These are phyloP conservation scores for Orthosia cruda DNA, from an alignment of 2,888 invertebrate genomes.

Conservation along the genomic window DNA sequence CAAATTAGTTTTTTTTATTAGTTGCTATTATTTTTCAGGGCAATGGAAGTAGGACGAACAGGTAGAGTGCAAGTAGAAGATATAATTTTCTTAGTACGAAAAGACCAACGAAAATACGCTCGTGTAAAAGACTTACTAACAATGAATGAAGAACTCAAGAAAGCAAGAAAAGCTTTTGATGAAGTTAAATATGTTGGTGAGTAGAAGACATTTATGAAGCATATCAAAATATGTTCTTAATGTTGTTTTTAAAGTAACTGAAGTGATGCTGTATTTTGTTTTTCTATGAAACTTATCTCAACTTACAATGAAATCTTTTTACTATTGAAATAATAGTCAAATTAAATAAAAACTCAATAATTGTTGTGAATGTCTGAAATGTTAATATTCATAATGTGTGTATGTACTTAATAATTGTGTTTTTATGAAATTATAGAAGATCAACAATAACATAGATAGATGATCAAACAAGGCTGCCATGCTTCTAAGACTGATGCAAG, in stretches of 20 bases:
- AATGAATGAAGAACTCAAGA: constrained; percentile 99
- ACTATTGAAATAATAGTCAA: neutral
- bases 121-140: constrained; percentile 98
- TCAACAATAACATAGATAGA: constrained; percentile 88
- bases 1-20: neutral
- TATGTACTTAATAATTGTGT: constrained; percentile 59
- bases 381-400: constrained; percentile 16
- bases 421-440: constrained; percentile 90
- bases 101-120: constrained; percentile 99
- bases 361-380: constrained; percentile 13
- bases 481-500: constrained; percentile 91
- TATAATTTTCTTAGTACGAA: constrained; percentile 98
- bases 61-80: constrained; percentile 99
- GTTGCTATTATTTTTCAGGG: constrained; percentile 89
- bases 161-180: constrained; percentile 99
- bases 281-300: neutral
- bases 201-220: constrained; percentile 63
- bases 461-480: constrained; percentile 83
- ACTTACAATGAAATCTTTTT: constrained; percentile 8
- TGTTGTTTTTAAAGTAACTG: neutral
- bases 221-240: neutral
- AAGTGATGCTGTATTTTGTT: constrained; percentile 11
- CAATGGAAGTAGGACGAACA: constrained; percentile 99
- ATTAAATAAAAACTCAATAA: constrained; percentile 16
- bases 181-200: constrained; percentile 99